Conservation (phyloP, 2,888 invertebrate genomes). For the Iselma pallidipennis region DNA sequence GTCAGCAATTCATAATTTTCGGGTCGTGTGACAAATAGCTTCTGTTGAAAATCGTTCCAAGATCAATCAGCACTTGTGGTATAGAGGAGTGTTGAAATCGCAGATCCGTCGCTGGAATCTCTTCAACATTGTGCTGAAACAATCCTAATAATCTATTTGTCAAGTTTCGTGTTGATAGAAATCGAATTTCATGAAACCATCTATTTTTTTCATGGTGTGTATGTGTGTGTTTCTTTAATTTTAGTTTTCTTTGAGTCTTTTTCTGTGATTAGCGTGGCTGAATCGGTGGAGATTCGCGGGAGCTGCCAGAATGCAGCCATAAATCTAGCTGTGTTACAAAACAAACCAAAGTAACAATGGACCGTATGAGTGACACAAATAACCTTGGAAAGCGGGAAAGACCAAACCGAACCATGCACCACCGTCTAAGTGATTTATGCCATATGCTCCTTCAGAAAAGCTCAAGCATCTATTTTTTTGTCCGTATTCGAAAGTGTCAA, state of each 20-base stretch:
- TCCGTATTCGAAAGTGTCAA: constrained; percentile 57
- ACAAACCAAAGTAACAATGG: constrained; percentile 55
- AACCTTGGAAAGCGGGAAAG: constrained; percentile 41
- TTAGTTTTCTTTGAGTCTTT: not conserved
- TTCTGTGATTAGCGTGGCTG: not conserved
- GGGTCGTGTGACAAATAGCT: not conserved
- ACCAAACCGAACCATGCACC: constrained; percentile 35
- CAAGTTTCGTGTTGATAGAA: not conserved
- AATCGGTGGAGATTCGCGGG: constrained; percentile 27
- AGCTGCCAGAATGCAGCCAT: constrained; percentile 44
- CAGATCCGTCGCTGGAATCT: not conserved
- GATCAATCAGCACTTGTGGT: not conserved
- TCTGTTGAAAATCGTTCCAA: not conserved
- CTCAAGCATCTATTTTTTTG: constrained; percentile 56
- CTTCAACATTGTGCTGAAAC: too few relatives aligned
- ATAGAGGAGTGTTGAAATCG: not conserved
- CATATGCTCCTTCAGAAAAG: constrained; percentile 56
- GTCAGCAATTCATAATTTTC: not conserved
- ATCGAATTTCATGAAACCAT: too few relatives aligned
- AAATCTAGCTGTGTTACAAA: constrained; percentile 54
- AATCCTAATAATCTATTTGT: not conserved
- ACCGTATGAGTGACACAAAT: constrained; percentile 56
- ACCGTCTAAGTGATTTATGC: constrained; percentile 54
- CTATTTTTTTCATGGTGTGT: not conserved
- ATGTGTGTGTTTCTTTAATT: not conserved